Evolutionary conservation across 2,797 vertebrate genomes (phyloP), one percentile per base, ranked within the genome.

Genomic region (Corythornis leucogaster): DNA sequence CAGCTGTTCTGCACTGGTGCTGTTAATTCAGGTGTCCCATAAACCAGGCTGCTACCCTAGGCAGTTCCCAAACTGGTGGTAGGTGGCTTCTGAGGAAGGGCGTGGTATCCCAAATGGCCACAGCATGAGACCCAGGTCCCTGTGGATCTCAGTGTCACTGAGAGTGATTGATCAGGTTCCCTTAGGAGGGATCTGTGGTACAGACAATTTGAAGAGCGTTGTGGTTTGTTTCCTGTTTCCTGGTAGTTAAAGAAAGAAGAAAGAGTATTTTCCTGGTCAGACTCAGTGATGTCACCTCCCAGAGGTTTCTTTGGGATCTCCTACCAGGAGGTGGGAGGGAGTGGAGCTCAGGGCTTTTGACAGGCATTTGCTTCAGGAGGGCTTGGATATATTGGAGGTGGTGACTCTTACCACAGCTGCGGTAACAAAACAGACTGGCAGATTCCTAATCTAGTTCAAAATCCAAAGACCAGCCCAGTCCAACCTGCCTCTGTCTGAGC

Each of bases 71-170:
- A 21, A 8, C 12, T 11, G 3, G 48, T 4, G 20, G 30, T 30
- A 8, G 40, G 40, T 9, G 73, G 31, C 66, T 61, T 26, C 70
- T 31, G 24, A 15, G 19, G 67, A 14, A 30, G 54, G 54, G 3
- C 5, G 5, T 30, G 6, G 15, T 18, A 11, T 3, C 1, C 2
- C 10, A 2, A 45, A 31, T 1, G 12, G 46, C 63, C 40, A 59
- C n/a, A 10, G 40, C 1, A 8, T 8, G 63, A 31, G 69, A 26
- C 30, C 17, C 40, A 3, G 9, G 40, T 40, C 66, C 5, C 26
- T 71, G 14, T 14, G 21, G 40, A 8, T 61, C 53, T 28, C 70
- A 5, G 59, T 1, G 2, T 53, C 26, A 51, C 42, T 50, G 22
- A 3, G 4, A 12, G 58, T 14, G 19, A 31, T 30, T 20, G 3